Percentiles rank a stretch among this genome's conserved stretches.
These are phyloP conservation scores for Peucedramus taeniatus DNA, from an alignment of 2,113 vertebrate genomes.

Conservation along the genomic window DNA sequence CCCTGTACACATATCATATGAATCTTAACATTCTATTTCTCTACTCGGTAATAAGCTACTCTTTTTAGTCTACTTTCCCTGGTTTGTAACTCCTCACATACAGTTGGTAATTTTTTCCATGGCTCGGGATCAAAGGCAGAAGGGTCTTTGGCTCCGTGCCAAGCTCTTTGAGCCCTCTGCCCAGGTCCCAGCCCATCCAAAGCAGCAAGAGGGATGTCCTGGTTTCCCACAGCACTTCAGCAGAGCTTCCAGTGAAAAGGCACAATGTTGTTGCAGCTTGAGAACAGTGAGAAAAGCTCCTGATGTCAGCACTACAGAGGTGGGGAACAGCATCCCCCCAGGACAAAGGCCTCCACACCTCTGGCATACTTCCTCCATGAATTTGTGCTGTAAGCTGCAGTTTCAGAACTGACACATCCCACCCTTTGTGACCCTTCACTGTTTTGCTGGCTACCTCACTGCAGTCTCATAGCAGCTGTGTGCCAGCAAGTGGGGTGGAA, in stretches of 20 bases:
- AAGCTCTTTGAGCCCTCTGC: too few relatives aligned
- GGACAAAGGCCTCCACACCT: background rate
- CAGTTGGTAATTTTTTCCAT: too few relatives aligned
- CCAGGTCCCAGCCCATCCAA: too few relatives aligned
- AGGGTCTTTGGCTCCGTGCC: too few relatives aligned
- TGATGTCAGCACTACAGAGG: background rate
- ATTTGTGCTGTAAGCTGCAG: background rate
- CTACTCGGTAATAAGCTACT: too few relatives aligned
- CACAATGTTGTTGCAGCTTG: background rate
- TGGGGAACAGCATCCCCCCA: background rate
- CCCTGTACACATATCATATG: too few relatives aligned
- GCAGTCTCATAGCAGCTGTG: background rate
- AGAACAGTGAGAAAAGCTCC: background rate
- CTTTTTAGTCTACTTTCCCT: too few relatives aligned
- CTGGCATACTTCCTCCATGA: background rate
- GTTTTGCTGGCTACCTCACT: background rate
- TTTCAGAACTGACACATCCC: background rate
- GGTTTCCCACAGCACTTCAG: fast-evolving
- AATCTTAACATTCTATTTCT: too few relatives aligned
- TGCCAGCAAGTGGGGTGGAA: background rate
- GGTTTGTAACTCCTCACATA: too few relatives aligned
- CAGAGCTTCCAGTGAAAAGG: background rate
- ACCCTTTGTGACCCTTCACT: background rate
- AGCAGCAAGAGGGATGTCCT: too few relatives aligned
- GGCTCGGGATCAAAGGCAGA: too few relatives aligned